Evolutionary conservation across 2,888 invertebrate genomes (phyloP), one percentile per base, ranked within the genome.

Genomic region (Mechanitis messenoides): DNA sequence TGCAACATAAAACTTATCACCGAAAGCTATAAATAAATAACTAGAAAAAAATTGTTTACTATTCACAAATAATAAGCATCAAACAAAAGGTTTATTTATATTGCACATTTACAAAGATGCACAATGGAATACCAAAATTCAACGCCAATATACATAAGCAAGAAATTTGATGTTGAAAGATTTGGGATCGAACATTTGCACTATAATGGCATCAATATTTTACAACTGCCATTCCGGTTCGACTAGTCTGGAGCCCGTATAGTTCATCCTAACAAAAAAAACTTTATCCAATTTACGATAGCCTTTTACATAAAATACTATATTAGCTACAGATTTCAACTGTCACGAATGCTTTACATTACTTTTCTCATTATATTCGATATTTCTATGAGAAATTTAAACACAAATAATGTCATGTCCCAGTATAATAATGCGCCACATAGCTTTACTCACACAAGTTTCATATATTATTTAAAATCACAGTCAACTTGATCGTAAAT

Each of bases 201-300:
- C 64, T 71, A 66, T 70, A 71, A 71, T 68, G 65, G 66, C 64
- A 60, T 68, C 72, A 61, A 67, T 65, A 69, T 71, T 81, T 80
- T 77, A 77, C 69, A 61, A 61, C 59, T 45, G 55, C 47, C 55
- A 53, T 54, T 63, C 58, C 58, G 65, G 42, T 42, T 42, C 57
- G 56, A 60, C 57, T 56, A 60, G 42, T 57, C 28, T 56, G 9
- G 7, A 55, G 61, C 33, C 56, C 42, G 42, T 42, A 42, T 3
- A 42, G 3, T 42, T 11, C 9, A 42, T 42, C 42, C 42, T 9
- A 42, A 42, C 42, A 42, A 6, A 42, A 3, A 42, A 42, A 42
- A 7, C 9, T 42, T 3, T 9, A 42, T 3, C 9, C 3, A 42
- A 42, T 1, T 11, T 42, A 42, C 7, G 6, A 42, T 38, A 38